A percentile compares a stretch with the other conserved stretches of the same genome.
Evolutionary conservation across 2,888 invertebrate species (phyloP).

Genomic region (Piscicola geometra): DNA sequence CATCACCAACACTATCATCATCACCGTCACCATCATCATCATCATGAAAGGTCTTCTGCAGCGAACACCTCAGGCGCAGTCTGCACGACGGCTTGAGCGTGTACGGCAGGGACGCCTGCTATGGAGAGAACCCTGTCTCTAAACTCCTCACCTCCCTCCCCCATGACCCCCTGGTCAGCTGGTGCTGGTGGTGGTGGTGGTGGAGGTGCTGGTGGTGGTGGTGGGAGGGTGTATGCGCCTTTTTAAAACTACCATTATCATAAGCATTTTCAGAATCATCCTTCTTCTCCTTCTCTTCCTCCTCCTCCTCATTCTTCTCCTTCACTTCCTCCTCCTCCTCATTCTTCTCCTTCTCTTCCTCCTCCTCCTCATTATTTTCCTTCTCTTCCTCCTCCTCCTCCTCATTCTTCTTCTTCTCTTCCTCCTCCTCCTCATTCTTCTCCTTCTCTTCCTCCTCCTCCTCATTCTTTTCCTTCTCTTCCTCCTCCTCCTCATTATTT

Average conservation of each 20-base stretch:
- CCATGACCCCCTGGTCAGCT: too few relatives aligned
- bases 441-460: background rate
- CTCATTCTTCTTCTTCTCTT: background rate
- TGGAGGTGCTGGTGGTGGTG: too few relatives aligned
- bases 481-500: background rate
- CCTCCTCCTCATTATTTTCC: background rate
- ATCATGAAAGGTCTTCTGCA: conserved; percentile 10
- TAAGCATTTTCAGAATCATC: too few relatives aligned
- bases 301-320: background rate
- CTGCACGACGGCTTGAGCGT: background rate
- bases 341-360: background rate
- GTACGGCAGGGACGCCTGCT: background rate
- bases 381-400: background rate
- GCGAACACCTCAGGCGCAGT: background rate
- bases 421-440: background rate
- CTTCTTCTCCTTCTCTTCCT: background rate
- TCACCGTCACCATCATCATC: too few relatives aligned
- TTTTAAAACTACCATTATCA: too few relatives aligned
- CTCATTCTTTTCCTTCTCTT: background rate
- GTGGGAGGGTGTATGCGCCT: too few relatives aligned
- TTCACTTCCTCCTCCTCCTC: background rate
- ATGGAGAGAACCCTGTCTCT: background rate
- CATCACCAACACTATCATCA: too few relatives aligned
- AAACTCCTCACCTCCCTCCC: too few relatives aligned
- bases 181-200: too few relatives aligned